Evolutionary conservation across 2,888 invertebrate genomes (phyloP).

Genomic region (Torymus texanus): DNA sequence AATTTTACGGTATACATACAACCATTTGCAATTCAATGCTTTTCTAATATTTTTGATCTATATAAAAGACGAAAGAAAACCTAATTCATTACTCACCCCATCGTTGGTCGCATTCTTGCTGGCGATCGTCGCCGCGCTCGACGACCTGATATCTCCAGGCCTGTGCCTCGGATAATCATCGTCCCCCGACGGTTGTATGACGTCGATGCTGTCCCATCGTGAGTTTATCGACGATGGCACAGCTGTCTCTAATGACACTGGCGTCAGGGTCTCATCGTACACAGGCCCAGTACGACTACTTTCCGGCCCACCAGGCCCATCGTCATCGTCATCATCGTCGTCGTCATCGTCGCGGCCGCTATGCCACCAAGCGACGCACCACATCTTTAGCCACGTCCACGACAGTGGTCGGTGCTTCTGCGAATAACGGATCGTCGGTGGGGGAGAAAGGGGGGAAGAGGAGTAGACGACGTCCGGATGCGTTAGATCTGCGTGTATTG

Average conservation of each 20-base stretch:
- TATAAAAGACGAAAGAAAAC: no score
- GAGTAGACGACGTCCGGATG: no score
- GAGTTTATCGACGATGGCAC: slow-evolving; percentile 91
- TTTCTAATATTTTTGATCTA: no score
- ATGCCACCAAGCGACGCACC: slow-evolving; percentile 95
- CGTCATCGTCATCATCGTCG: slow-evolving; percentile 86
- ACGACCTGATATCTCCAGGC: slow-evolving; percentile 57
- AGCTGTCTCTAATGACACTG: slow-evolving; percentile 90
- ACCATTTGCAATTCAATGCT: no score
- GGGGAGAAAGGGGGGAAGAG: no score
- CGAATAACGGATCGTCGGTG: no score
- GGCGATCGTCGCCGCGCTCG: slow-evolving; percentile 56
- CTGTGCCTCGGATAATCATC: background rate
- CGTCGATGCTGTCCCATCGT: slow-evolving; percentile 89
- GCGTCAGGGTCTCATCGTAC: slow-evolving; percentile 80
- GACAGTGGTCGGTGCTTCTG: slow-evolving; percentile 76
- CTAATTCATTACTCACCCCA: slow-evolving; percentile 59
- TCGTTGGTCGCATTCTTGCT: slow-evolving; percentile 72
- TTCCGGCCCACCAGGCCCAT: slow-evolving; percentile 79
- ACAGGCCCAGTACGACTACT: slow-evolving; percentile 79
- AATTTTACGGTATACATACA: no score
- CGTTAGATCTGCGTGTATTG: no score
- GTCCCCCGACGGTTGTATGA: slow-evolving; percentile 77
- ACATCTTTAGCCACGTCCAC: slow-evolving; percentile 80
- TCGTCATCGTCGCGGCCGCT: slow-evolving; percentile 89